Conservation (phyloP, 2,113 vertebrate species). For the Candoia aspera region DNA sequence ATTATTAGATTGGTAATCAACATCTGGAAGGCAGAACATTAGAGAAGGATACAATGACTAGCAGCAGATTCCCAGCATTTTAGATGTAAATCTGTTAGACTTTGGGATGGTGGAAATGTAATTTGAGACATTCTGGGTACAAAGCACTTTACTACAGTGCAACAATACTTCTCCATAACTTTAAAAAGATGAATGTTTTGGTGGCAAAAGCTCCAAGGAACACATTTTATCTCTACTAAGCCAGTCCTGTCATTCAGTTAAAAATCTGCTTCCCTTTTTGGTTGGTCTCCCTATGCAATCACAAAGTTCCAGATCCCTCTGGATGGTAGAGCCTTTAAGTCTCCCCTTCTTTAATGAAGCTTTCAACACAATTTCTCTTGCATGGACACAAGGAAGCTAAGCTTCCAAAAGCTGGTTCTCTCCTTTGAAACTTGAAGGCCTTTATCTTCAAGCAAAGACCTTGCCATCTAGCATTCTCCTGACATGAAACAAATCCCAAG, state of each 20-base stretch:
- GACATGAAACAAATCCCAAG: background rate
- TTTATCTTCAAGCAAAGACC: accelerated
- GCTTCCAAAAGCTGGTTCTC: background rate
- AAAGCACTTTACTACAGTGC: background rate
- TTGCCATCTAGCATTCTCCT: background rate
- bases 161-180: background rate
- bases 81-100: background rate
- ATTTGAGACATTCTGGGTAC: background rate
- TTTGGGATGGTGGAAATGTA: background rate
- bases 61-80: background rate
- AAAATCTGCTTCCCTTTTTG: background rate
- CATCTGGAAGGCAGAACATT: background rate
- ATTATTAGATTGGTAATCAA: background rate
- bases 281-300: too few relatives aligned
- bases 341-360: background rate
- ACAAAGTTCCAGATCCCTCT: background rate
- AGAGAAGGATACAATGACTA: background rate
- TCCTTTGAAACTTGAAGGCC: background rate
- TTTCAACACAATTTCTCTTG: background rate
- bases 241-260: background rate
- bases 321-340: background rate
- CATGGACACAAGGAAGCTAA: background rate
- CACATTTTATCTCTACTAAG: background rate
- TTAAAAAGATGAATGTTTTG: background rate
- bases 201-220: background rate